Conservation (phyloP, 2,797 vertebrate genomes). For the Neostethus bicornis region DNA sequence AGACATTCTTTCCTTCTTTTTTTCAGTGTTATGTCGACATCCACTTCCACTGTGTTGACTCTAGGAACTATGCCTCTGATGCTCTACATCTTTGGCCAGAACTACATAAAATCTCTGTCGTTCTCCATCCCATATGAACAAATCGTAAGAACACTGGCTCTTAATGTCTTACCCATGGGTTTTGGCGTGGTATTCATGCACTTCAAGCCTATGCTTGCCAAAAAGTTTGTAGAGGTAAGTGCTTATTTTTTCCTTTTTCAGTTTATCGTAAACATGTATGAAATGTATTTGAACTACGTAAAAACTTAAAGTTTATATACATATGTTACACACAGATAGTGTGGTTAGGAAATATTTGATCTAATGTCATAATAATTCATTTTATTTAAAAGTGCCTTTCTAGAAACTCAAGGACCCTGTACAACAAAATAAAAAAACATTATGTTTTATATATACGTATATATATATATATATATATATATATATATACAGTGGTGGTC, state of each 20-base stretch:
- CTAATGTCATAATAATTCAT: too few species aligned
- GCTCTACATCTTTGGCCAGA: conserved; percentile 81
- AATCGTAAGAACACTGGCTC: conserved; percentile 72
- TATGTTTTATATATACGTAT: too few species aligned
- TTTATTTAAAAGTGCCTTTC: too few species aligned
- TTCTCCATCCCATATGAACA: conserved; percentile 77
- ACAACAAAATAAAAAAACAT: too few species aligned
- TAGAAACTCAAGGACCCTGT: too few species aligned
- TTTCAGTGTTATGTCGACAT: conserved; percentile 85
- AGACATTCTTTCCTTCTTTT: not conserved
- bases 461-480: too few species aligned
- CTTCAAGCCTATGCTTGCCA: conserved; percentile 76
- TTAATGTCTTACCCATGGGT: conserved; percentile 79
- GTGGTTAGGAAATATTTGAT: too few species aligned
- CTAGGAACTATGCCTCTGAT: conserved; percentile 88
- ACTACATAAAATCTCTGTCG: conserved; percentile 72
- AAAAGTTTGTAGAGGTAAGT: conserved; percentile 77
- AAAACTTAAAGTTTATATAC: too few species aligned
- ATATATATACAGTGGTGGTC: too few species aligned
- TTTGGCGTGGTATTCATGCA: conserved; percentile 80
- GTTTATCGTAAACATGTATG: too few species aligned
- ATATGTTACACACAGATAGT: too few species aligned
- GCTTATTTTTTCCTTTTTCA: not conserved
- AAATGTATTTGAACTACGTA: too few species aligned
- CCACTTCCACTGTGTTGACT: conserved; percentile 80